Conservation (phyloP, 2,888 invertebrate species). For the Leucania comma region DNA sequence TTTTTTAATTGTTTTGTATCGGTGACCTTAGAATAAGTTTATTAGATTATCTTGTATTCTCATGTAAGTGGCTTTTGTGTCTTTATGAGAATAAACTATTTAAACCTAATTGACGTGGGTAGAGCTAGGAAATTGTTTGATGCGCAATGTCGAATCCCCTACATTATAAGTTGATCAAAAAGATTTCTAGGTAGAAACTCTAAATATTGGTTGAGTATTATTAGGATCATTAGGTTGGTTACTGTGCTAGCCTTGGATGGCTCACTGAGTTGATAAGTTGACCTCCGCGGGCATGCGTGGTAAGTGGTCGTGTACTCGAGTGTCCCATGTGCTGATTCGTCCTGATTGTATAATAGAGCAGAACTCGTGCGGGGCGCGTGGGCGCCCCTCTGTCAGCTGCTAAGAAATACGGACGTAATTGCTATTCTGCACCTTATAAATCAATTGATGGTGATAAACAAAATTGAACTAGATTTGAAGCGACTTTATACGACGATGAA, state of each 20-base stretch:
- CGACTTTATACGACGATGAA: slow-evolving; percentile 16
- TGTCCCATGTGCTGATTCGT: slow-evolving; percentile 84
- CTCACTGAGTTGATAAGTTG: slow-evolving; percentile 61
- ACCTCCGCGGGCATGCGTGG: slow-evolving; percentile 54
- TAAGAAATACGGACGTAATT: slow-evolving; percentile 76
- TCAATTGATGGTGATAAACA: slow-evolving; percentile 63
- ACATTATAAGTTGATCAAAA: slow-evolving; percentile 50
- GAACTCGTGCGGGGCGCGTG: slow-evolving; percentile 86
- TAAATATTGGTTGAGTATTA: slow-evolving; percentile 51
- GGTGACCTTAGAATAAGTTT: too few relatives aligned
- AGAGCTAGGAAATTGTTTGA: slow-evolving; percentile 68
- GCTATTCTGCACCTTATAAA: slow-evolving; percentile 74
- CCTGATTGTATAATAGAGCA: slow-evolving; percentile 88
- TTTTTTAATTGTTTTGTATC: too few relatives aligned
- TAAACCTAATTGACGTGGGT: slow-evolving; percentile 72
- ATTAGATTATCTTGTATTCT: too few relatives aligned
- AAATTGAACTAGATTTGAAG: slow-evolving; percentile 52
- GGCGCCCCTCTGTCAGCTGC: slow-evolving; percentile 85
- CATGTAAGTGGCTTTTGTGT: too few relatives aligned
- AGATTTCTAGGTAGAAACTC: slow-evolving; percentile 25
- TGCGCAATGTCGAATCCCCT: slow-evolving; percentile 58
- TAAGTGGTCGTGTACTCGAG: slow-evolving; percentile 42
- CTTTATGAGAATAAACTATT: too few relatives aligned
- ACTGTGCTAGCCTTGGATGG: slow-evolving; percentile 64
- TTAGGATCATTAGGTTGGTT: slow-evolving; percentile 43